phyloP scores from a whole-genome alignment of 1,140 invertebrate genomes.

The Hylyphantes graminicola region DNA sequence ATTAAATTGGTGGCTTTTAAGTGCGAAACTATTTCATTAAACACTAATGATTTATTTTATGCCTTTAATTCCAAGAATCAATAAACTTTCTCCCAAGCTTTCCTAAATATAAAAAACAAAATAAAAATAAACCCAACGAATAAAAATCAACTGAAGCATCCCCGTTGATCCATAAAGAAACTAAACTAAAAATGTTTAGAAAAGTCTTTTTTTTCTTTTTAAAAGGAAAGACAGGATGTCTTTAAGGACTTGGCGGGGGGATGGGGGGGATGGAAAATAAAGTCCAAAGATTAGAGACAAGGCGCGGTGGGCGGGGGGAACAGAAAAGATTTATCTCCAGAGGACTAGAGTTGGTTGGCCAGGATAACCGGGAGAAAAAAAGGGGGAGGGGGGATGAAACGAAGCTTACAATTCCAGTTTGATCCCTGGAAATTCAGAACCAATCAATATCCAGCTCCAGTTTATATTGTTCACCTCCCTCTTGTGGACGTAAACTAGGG shows the following conservation, averaged over 20 bases:
- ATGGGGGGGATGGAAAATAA: slow-evolving; percentile 22
- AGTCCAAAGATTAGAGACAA: slow-evolving; percentile 38
- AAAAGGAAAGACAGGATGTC: slow-evolving; percentile 16
- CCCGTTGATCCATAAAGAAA: neutral
- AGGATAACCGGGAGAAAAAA: slow-evolving; percentile 39
- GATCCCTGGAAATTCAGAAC: slow-evolving; percentile 60
- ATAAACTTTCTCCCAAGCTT: too few relatives aligned
- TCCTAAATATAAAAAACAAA: too few relatives aligned
- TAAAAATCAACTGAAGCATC: neutral
- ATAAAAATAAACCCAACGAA: too few relatives aligned
- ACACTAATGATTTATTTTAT: too few relatives aligned
- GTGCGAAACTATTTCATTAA: too few relatives aligned
- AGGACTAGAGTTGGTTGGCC: slow-evolving; percentile 51
- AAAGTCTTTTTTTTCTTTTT: slow-evolving; percentile 7
- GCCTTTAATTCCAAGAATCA: too few relatives aligned
- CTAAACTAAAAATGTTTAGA: slow-evolving; percentile 4
- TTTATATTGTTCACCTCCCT: slow-evolving; percentile 48
- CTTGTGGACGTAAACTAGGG: too few relatives aligned
- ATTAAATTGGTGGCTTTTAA: too few relatives aligned
- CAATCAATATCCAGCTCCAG: slow-evolving; percentile 57
- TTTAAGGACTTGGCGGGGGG: neutral
- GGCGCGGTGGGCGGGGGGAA: slow-evolving; percentile 42
- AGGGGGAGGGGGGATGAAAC: slow-evolving; percentile 21
- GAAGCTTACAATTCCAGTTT: slow-evolving; percentile 60
- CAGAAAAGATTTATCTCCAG: slow-evolving; percentile 58